Evolutionary conservation across 2,797 vertebrate species (phyloP), one percentile per base, ranked within the genome.

Genomic region (Xenentodon cancila): DNA sequence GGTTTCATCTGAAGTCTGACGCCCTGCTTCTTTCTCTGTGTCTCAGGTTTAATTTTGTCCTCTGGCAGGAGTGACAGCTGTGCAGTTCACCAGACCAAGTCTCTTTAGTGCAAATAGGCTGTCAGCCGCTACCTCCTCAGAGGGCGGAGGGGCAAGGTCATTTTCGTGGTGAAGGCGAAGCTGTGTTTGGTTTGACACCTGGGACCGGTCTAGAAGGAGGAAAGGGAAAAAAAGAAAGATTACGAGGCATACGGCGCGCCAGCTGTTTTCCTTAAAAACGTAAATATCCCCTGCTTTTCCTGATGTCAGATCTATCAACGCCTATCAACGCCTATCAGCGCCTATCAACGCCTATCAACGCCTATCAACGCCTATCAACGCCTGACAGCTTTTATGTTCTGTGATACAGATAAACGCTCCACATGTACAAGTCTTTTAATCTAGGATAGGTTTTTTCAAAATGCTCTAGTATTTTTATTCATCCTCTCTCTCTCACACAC

Each of bases 41-140:
- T 79, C 79, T 76, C 64, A 27, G 73, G 65, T 73, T 67, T 19
- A 59, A 58, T 60, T 72, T 62, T 64, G 60, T 70, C 58, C 53
- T 71, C 52, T 60, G 55, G 53, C 40, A 3, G 48, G 59, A 59
- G 67, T 54, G 68, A 79, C 75, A 77, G 61, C 74, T 67, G 68
- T 40, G 68, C 64, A 56, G 75, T 84, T 80, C 48, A 72, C 70
- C 79, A 70, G 74, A 79, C 68, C 73, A 82, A 84, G 86, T 89
- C 86, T 87, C 82, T 91, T 86, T 94, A 93, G 93, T 94, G 93
- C 93, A 94, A 25, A 25, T 92, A 85, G 87, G 86, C 86, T 88
- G 81, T 76, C 71, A 77, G 80, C 64, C 64, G 83, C 82, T 49
- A 59, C 54, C 79, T 77, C 57, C 69, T 58, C 60, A 2, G 43